Base-by-base conservation (phyloP, 2,888 invertebrate species). In the Drosophila birchii region DNA sequence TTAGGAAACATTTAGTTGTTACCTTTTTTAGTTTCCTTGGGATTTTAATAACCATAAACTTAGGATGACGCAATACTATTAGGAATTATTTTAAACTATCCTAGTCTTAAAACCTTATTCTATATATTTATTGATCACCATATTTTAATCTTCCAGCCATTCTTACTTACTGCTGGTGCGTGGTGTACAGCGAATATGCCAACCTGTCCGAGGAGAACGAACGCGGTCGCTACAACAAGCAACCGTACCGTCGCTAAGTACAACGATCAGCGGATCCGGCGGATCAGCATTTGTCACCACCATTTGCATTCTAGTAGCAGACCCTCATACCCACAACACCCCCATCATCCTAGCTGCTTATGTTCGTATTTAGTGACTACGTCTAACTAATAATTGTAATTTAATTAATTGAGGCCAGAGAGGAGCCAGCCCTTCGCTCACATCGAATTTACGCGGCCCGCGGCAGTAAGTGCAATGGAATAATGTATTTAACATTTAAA, bases 161-260 rank as follows among this genome's bases (percentile, higher is more conserved):
- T 38, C 96, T 96, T 92, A 93, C 95, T 61, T 97, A 96, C 93
- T 94, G 96, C 91, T 97, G 97, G 97, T 94, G 95, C 82, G 96
- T 97, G 58, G 96, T 96, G 57, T 97, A 95, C 94, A 97, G 96
- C 89, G 96, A 96, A 92, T 97, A 96, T 92, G 94, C 95, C 79
- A 94, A 96, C 44, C 93, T 94, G 78, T 94, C 95, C 76, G 96
- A 96, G 81, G 94, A 95, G 69, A 95, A 95, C 84, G 94, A 95
- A 81, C 93, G 95, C 70, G 96, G 96, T 49, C 93, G 95, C n/a
- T 96, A 96, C 92, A 94, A 94, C 78, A 96, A 95, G 90, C 95
- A 95, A 73, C 96, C 96, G 0, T 96, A 96, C 89, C 90, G 93
- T 71, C 91, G 93, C 79, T 93, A 88, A 88, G 56, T 3, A 34